Percentiles rank a stretch among this genome's conserved stretches.
These are phyloP conservation scores for Cinclus cinclus DNA, from an alignment of 2,113 vertebrate species.

Conservation along the genomic window DNA sequence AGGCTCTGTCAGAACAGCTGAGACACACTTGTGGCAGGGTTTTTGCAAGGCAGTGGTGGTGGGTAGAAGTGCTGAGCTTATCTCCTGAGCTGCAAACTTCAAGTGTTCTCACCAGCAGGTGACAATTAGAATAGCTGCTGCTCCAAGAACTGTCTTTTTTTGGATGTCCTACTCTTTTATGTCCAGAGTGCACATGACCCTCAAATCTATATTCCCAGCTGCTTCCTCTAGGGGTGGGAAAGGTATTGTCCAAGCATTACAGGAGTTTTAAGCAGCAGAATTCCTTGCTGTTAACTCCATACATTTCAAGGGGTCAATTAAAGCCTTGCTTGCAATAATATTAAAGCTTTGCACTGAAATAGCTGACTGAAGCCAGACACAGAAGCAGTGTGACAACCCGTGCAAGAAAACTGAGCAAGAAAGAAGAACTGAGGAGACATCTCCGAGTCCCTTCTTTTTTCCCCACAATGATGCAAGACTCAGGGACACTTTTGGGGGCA, in stretches of 20 bases:
- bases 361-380: neutral
- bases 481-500: neutral
- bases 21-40: neutral
- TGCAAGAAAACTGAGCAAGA: neutral
- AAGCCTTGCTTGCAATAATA: neutral
- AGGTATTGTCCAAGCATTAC: neutral
- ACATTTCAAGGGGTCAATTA: neutral
- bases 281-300: neutral
- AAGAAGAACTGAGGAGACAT: neutral
- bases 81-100: neutral
- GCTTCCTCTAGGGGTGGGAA: neutral
- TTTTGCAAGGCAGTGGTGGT: neutral
- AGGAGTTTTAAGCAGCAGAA: neutral
- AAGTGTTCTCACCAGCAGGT: neutral
- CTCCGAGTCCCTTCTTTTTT: neutral
- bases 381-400: neutral
- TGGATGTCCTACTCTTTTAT: neutral
- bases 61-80: neutral
- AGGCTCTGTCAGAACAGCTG: neutral
- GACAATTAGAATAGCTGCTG: neutral
- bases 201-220: neutral
- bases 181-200: neutral
- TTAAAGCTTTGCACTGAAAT: neutral
- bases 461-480: neutral
- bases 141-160: neutral